Evolutionary conservation across 2,888 invertebrate species (phyloP), one percentile per base, ranked within the genome.

Genomic region (Drosophila subsilvestris): DNA sequence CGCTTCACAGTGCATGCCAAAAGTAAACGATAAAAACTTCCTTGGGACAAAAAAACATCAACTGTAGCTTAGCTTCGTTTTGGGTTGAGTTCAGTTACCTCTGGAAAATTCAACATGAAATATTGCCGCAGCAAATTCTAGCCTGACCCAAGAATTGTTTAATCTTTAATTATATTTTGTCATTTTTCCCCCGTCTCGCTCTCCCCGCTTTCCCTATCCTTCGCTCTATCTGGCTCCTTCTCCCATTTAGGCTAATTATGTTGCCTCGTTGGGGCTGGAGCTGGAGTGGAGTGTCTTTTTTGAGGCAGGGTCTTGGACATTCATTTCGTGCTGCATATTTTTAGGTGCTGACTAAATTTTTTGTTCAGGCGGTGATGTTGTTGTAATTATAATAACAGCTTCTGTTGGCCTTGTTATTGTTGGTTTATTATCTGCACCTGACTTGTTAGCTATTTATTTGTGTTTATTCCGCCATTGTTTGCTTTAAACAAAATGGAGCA

Each of bases 161-260:
- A 45, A 49, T 49, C 29, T 79, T 78, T 68, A 57, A 56, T 57
- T 63, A 49, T 69, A 53, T 69, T 59, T 61, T 45, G 48, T 56
- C 48, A 58, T 68, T 65, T 65, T 53, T 56, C 47, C 37, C 37
- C 55, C 53, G 12, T 25, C 25, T n/a, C 29, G 17, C 45, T 32
- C 45, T n/a, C 7, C 5, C 5, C 14, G 12, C 7, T 53, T 27
- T 18, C 12, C 42, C 12, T 27, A 32, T 22, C 29, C 17, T 25
- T 22, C 22, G 18, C 32, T 50, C 29, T 27, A 49, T 43, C 45
- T 68, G 25, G 57, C 49, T 55, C 27, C 63, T 43, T 49, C 63
- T 68, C 78, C 73, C 78, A 81, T 80, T 86, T 81, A 79, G 80
- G 77, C 88, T 84, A 86, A 88, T 88, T 88, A 80, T 79, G 86